Evolutionary conservation across 2,888 invertebrate genomes (phyloP).

Genomic region (Nomada lathburiana): DNA sequence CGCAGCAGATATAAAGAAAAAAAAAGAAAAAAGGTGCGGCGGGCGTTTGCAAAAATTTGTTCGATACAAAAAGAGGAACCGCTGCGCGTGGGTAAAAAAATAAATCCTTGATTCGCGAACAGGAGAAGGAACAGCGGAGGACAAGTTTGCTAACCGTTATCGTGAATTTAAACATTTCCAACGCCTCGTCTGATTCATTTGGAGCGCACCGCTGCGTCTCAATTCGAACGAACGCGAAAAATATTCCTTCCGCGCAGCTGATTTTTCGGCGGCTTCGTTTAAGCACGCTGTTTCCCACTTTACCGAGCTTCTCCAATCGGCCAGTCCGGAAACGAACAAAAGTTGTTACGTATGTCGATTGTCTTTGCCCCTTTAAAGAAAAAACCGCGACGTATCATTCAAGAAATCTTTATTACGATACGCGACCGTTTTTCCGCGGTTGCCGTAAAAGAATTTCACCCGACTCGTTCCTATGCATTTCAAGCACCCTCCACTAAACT

Average conservation of each 20-base stretch:
- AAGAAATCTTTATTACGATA: no score
- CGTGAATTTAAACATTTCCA: conserved; percentile 35
- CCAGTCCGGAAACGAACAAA: not conserved
- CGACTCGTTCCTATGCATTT: not conserved
- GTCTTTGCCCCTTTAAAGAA: no score
- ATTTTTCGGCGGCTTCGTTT: conserved; percentile 18
- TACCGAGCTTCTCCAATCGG: conserved; percentile 52
- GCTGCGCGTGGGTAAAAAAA: not conserved
- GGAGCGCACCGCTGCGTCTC: conserved; percentile 41
- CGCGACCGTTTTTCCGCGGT: no score
- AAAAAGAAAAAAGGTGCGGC: not conserved
- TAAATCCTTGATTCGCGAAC: conserved; percentile 17
- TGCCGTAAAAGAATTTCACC: not conserved
- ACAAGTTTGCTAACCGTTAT: conserved; percentile 35
- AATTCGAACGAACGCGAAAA: conserved; percentile 56
- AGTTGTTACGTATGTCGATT: no score
- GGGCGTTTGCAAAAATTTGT: not conserved
- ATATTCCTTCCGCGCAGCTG: conserved; percentile 34
- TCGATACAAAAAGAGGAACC: not conserved
- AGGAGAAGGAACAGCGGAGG: conserved; percentile 6
- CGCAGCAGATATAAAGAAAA: not conserved
- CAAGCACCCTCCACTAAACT: not conserved
- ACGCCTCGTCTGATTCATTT: conserved; percentile 31
- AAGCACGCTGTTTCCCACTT: conserved; percentile 63
- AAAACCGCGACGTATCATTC: no score